Percentiles rank a stretch among this genome's conserved stretches.
Evolutionary conservation across 1,140 invertebrate species (phyloP).

Genomic region (Bombyx mori): ASM3026992v2 NC_085127.1:2778001-2778500

Average conservation of each 20-base stretch:
- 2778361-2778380: too few relatives aligned
- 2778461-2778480: too few relatives aligned
- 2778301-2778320: neutral
- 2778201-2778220: conserved; percentile 14
- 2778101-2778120: neutral
- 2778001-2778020: too few relatives aligned
- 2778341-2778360: neutral
- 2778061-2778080: too few relatives aligned
- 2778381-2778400: neutral
- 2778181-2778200: conserved; percentile 5
- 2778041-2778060: too few relatives aligned
- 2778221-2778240: conserved; percentile 17
- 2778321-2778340: neutral
- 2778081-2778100: neutral
- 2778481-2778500: too few relatives aligned
- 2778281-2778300: conserved; percentile 2
- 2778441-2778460: too few relatives aligned
- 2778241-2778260: conserved; percentile 11
- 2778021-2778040: too few relatives aligned
- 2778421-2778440: too few relatives aligned
- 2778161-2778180: conserved; percentile 1
- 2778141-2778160: conserved; percentile 2
- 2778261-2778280: conserved; percentile 8
- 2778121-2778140: neutral
- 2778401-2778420: too few relatives aligned